Percentiles rank a stretch among this genome's conserved stretches.
phyloP scores from a whole-genome alignment of 2,113 vertebrate species.

The Ceyx cyanopectus region DNA sequence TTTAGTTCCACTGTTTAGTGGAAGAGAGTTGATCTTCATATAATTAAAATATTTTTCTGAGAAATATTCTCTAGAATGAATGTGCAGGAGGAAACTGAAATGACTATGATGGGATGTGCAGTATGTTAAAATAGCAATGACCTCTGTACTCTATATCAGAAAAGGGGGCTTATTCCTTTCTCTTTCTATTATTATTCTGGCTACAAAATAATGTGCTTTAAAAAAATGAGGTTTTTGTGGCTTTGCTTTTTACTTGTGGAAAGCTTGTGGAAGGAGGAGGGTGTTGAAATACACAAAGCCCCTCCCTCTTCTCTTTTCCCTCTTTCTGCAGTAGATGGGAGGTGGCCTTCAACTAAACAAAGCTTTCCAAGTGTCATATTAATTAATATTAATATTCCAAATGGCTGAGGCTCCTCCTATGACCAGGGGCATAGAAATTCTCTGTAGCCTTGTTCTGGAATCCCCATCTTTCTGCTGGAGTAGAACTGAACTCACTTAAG shows the following conservation, averaged over 20 bases:
- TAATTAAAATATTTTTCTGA: not conserved
- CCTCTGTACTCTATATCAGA: not conserved
- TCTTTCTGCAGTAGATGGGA: not conserved
- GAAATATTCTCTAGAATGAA: not conserved
- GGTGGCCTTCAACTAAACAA: not conserved
- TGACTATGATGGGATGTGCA: not conserved
- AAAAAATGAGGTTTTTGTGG: not conserved
- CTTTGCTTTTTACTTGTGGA: not conserved
- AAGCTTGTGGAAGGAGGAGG: not conserved
- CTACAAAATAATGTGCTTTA: not conserved
- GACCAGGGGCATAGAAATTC: not conserved
- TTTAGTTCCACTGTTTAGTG: not conserved
- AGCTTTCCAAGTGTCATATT: not conserved
- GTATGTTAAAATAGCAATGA: not conserved
- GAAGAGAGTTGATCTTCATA: not conserved
- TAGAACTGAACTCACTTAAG: not conserved
- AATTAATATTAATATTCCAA: not conserved
- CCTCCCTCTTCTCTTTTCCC: not conserved
- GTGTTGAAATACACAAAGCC: not conserved
- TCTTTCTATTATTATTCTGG: not conserved
- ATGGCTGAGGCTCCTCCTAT: not conserved
- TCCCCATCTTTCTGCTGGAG: not conserved
- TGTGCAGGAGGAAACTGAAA: not conserved
- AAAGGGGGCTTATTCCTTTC: not conserved
- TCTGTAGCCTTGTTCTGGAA: not conserved